Evolutionary conservation across 2,113 vertebrate species (phyloP).

Genomic region (Cygnus atratus): DNA sequence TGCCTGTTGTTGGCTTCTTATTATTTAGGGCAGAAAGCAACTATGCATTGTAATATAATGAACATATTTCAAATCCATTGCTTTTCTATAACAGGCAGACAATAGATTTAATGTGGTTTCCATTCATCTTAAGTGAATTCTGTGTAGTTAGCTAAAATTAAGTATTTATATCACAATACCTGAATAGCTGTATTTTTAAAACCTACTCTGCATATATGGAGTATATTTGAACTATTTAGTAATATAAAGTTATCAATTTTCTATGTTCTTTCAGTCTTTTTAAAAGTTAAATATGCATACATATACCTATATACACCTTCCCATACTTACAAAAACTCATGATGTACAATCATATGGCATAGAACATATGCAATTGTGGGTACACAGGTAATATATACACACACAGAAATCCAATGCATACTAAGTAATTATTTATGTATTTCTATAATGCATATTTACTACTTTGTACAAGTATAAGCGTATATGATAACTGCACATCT

Average conservation of each 20-base stretch:
- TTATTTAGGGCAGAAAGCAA: not conserved
- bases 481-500: no score
- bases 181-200: not conserved
- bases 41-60: not conserved
- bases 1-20: not conserved
- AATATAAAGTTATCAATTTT: not conserved
- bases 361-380: not conserved
- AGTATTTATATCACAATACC: not conserved
- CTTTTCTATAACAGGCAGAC: not conserved
- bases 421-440: not conserved
- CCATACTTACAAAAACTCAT: not conserved
- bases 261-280: not conserved
- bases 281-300: not conserved
- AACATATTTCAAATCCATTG: not conserved
- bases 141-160: not conserved
- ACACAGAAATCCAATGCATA: not conserved
- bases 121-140: not conserved
- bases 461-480: not conserved
- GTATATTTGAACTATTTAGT: not conserved
- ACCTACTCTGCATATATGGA: not conserved
- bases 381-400: not conserved
- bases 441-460: not conserved
- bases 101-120: not conserved
- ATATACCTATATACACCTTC: not conserved
- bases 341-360: rapidly evolving